Base-by-base conservation (phyloP, 2,888 invertebrate species). In the Drosophila nr. medialis region DNA sequence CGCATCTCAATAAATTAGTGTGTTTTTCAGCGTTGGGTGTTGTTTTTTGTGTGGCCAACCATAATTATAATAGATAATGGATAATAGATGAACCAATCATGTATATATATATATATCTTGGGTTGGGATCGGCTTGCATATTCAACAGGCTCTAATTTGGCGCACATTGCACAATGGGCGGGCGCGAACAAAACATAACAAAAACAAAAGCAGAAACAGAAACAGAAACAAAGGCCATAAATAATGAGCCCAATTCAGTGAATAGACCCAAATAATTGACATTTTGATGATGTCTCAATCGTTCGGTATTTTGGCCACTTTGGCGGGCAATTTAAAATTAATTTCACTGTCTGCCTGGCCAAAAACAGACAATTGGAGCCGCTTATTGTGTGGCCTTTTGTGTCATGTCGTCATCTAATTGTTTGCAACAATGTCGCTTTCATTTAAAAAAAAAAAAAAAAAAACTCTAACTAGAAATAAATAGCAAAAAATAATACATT, bases 291-390 rank as follows among this genome's bases (percentile, higher is more conserved):
- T 89, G 85, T 87, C 73, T 78, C 83, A 86, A 86, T 88, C 78
- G 76, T 72, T 86, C 76, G 83, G 81, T 86, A 89, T 87, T 86
- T 55, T 55, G 13, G n/a, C 24, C 55, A 55, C 38, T 55, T 86
- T 87, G 88, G 83, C 88, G 83, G 79, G 78, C 64, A 89, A 89
- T 86, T 86, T 87, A 75, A 84, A 87, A 74, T 87, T 89, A 89
- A 89, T 86, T 86, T 89, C 72, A 72, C 68, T 83, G 83, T 32
- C 10, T 32, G 32, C 32, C 32, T 89, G 74, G 21, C 38, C 75
- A 72, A 71, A 66, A 76, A 55, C 27, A 55, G 71, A 75, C 85
- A 86, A 89, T 89, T 89, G 80, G 77, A 51, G 54, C 36, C 62
- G 64, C 61, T 51, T 72, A 80, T 71, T 72, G 88, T 80, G 75